Base-by-base conservation (phyloP, 2,888 invertebrate genomes). In the Drosophila tanythrix region DNA sequence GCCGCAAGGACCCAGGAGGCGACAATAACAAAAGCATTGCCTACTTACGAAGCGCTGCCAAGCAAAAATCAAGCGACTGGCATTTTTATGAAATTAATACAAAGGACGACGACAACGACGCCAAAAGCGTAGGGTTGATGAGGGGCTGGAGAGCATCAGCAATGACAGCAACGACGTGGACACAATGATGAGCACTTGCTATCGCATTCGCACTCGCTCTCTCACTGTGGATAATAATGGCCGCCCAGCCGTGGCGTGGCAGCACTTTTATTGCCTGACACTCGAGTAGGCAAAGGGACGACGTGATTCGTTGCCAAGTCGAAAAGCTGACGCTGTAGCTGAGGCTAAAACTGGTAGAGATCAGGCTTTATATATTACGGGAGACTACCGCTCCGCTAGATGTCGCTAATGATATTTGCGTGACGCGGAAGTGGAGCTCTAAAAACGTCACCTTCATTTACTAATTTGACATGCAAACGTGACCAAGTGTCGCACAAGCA, bases 71-170 rank as follows among this genome's bases (percentile, higher is more conserved):
- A 89, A 89, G 89, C 82, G 77, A 66, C 70, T 82, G 89, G 81
- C 85, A 82, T 86, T 86, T 89, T 89, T 86, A 86, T 86, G 89
- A 86, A 86, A 86, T 86, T 86, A 89, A 86, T 88, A 89, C 89
- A 89, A 86, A 87, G 77, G 84, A 35, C 52, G 57, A 29, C 25
- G 25, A 35, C n/a, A 48, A 55, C 27, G 29, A 15, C 43, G 52
- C 43, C 50, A 51, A 61, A 11, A 27, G 48, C 48, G 53, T 50
- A n/a, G 21, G 35, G 15, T n/a, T 38, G 29, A 35, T 2, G n/a
- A 29, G 25, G 48, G 48, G 57, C 31, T 65, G 80, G 18, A 55
- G 68, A 11, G 51, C 56, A 46, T 51, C 60, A 53, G 85, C 65
- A 56, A 76, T 72, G 76, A 66, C 80, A 76, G 64, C 76, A 31